Evolutionary conservation across 2,888 invertebrate species (phyloP), one percentile per base, ranked within the genome.

Genomic region (Agrenia bidenticulata): DNA sequence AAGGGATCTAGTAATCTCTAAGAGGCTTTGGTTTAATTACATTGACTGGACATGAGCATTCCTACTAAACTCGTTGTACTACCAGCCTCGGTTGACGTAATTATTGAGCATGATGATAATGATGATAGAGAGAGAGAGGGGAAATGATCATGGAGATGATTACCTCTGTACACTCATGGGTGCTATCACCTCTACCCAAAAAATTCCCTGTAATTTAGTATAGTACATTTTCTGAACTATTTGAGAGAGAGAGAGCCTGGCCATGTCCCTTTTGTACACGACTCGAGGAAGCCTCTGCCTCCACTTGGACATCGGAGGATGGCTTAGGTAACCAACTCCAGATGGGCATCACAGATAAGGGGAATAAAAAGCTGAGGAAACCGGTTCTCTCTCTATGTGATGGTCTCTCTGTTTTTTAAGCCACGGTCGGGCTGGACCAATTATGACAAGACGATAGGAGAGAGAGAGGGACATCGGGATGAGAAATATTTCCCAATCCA

Each of bases 371-470:
- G n/a, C n/a, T n/a, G 5, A 32, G 32, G 45, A 45, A 45, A 45
- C 45, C 45, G 45, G 45, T 45, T 45, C n/a, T n/a, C n/a, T n/a
- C n/a, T n/a, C n/a, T n/a, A n/a, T n/a, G n/a, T n/a, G n/a, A n/a
- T n/a, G n/a, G n/a, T n/a, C n/a, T n/a, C n/a, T n/a, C n/a, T n/a
- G n/a, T n/a, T n/a, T 45, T 19, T 23, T 11, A 11, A 24, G 54
- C 2, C 5, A 17, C 21, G 51, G 24, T 17, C 51, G 51, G 54
- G 54, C 54, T 32, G 54, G 54, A 54, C 54, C 54, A 54, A 54
- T 54, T 54, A 54, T 54, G 54, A 54, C 54, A 54, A 54, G 54
- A 54, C n/a, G 32, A n/a, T n/a, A n/a, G n/a, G n/a, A n/a, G n/a
- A n/a, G n/a, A n/a, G n/a, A n/a, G n/a, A 54, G 54, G 54, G 54